Percentiles rank a stretch among this genome's conserved stretches.
Evolutionary conservation across 1,140 invertebrate species (phyloP).

Genomic region (Drosophila takahashii): DNA sequence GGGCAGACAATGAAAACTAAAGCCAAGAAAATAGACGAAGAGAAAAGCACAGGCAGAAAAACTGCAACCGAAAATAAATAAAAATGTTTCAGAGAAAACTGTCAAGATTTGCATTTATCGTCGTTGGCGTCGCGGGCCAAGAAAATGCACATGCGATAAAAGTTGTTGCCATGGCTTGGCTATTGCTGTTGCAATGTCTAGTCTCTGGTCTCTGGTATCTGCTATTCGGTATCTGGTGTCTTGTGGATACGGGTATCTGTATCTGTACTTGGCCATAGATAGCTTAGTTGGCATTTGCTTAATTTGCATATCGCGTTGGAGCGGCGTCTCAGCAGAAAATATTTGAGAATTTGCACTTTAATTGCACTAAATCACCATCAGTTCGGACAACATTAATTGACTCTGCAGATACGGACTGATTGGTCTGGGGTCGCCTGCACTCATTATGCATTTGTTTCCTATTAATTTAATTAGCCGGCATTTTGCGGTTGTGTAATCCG

Average conservation of each 20-base stretch:
- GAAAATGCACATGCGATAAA: constrained; percentile 76
- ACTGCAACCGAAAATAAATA: constrained; percentile 73
- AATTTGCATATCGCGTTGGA: constrained; percentile 71
- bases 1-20: constrained; percentile 74
- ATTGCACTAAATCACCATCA: constrained; percentile 70
- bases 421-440: constrained; percentile 32
- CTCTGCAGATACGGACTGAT: constrained; percentile 49
- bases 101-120: constrained; percentile 82
- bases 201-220: constrained; percentile 40
- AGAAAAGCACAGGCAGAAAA: constrained; percentile 33
- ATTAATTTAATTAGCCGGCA: constrained; percentile 79
- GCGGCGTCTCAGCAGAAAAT: constrained; percentile 37
- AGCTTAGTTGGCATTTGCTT: constrained; percentile 71
- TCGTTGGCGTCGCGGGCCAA: constrained; percentile 62
- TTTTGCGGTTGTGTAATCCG: constrained; percentile 65
- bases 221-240: constrained; percentile 46
- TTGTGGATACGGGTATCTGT: constrained; percentile 46
- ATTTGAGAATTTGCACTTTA: constrained; percentile 68
- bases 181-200: constrained; percentile 32
- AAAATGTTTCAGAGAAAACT: constrained; percentile 80
- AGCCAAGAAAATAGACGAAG: constrained; percentile 49
- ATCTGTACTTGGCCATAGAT: constrained; percentile 36
- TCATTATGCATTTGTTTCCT: constrained; percentile 68
- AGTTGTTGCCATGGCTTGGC: constrained; percentile 32
- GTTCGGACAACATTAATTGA: constrained; percentile 68